Percentiles rank a stretch among this genome's conserved stretches.
These are phyloP conservation scores for Cnemophilus loriae DNA, from an alignment of 2,113 vertebrate species.

Conservation along the genomic window DNA sequence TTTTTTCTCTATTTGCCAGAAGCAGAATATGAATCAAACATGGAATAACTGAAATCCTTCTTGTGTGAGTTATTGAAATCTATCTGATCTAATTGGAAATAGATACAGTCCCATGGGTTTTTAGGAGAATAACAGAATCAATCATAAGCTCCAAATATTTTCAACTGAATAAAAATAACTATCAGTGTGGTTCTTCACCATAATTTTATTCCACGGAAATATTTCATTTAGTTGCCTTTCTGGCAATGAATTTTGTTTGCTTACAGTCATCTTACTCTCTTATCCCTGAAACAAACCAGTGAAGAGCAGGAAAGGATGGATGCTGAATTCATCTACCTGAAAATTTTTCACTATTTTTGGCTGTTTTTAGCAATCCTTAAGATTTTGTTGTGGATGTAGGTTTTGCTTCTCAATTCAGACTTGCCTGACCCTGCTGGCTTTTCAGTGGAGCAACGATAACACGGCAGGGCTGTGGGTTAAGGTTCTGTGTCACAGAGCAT, in stretches of 20 bases:
- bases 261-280: background rate
- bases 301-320: background rate
- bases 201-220: background rate
- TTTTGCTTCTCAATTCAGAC: background rate
- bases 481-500: background rate
- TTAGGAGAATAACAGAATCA: background rate
- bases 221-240: background rate
- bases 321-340: background rate
- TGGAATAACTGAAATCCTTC: background rate
- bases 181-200: background rate
- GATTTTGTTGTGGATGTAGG: background rate
- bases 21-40: background rate
- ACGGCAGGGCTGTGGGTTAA: background rate
- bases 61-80: background rate
- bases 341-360: background rate
- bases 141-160: background rate
- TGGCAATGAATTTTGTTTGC: background rate
- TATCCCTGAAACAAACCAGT: background rate
- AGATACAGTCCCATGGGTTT: background rate
- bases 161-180: background rate
- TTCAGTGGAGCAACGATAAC: background rate
- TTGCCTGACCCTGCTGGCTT: background rate
- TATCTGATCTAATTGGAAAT: background rate
- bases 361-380: background rate
- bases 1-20: background rate